Base-by-base conservation (phyloP, 2,888 invertebrate genomes). In the Diachrysia chrysitis region DNA sequence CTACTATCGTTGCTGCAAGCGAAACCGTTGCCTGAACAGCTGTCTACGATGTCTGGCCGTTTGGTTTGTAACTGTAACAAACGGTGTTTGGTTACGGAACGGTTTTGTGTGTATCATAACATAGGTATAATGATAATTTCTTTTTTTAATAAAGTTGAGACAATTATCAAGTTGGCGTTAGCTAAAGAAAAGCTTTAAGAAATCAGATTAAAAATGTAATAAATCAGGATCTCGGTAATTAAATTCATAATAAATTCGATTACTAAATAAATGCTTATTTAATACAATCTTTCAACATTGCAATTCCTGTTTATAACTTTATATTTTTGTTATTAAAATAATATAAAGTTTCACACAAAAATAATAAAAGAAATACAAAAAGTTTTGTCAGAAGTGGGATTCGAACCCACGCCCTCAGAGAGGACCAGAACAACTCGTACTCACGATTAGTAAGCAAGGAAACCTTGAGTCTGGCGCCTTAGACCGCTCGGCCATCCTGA, bases 1-100 rank as follows among this genome's bases (percentile, higher is more conserved):
- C 95, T 95, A 71, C 83, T 86, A 19, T 86, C 87, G 70, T 89
- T 90, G n/a, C 88, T 88, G 69, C 94, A 95, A 0, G 89, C 78
- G 85, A 94, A 94, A 0, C 90, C 89, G 71, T 89, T 89, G 32
- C 81, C 84, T 0, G 87, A 77, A 64, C 94, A 95, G 60, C 81
- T 89, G 9, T 82, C 82, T 14, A 85, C 68, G 0, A 85, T 80
- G 16, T 87, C 88, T 0, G 90, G 89, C 0, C 90, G 90, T 60
- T 89, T 87, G 2, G 85, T 81, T 58, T 83, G 78, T 0, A 85
- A 59, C 85, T 89, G 77, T 35, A 17, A 68, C 10, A 32, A 56
- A 17, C 3, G 14, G 16, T 37, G 37, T 16, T 37, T 37, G 14
- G 16, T 37, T 35, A 35, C 14, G 2, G 9, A n/a, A n/a, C n/a